A percentile compares a stretch with the other conserved stretches of the same genome.
phyloP scores from a whole-genome alignment of 2,113 vertebrate species.

The Ovibos moschatus region DNA sequence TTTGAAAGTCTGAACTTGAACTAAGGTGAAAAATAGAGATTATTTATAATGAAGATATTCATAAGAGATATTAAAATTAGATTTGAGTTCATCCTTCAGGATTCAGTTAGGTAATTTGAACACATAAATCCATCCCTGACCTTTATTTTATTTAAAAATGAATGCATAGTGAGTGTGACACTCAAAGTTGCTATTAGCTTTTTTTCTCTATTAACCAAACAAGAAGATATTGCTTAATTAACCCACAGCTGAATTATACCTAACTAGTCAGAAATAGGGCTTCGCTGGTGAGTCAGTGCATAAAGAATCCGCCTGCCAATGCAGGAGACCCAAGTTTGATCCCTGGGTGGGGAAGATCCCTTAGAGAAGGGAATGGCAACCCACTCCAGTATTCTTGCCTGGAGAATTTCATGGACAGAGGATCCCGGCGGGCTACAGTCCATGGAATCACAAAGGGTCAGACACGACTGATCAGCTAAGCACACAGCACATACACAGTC shows the following conservation, averaged over 20 bases:
- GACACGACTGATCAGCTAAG: not conserved
- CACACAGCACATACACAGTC: not conserved
- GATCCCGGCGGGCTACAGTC: not conserved
- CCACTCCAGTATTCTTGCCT: not conserved
- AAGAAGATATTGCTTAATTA: constrained; percentile 2
- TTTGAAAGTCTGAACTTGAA: not conserved
- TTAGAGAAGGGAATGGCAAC: not conserved
- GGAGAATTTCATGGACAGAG: not conserved
- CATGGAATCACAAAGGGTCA: not conserved
- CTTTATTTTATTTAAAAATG: constrained; percentile 56
- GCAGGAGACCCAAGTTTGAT: not conserved
- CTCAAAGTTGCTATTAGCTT: not conserved
- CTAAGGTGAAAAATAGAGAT: not conserved
- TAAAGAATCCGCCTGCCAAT: not conserved
- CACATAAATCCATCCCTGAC: not conserved
- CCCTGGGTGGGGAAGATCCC: not conserved
- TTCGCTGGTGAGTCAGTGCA: not conserved
- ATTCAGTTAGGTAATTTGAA: constrained; percentile 34
- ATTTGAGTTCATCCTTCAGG: constrained; percentile 36
- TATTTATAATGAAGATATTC: not conserved
- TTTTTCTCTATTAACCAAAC: not conserved
- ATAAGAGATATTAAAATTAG: constrained; percentile 27
- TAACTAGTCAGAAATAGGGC: constrained; percentile 29
- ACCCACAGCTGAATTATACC: not conserved
- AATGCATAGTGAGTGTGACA: not conserved